Evolutionary conservation across 2,888 invertebrate genomes (phyloP).

Genomic region (Eumerus sabulonum): DNA sequence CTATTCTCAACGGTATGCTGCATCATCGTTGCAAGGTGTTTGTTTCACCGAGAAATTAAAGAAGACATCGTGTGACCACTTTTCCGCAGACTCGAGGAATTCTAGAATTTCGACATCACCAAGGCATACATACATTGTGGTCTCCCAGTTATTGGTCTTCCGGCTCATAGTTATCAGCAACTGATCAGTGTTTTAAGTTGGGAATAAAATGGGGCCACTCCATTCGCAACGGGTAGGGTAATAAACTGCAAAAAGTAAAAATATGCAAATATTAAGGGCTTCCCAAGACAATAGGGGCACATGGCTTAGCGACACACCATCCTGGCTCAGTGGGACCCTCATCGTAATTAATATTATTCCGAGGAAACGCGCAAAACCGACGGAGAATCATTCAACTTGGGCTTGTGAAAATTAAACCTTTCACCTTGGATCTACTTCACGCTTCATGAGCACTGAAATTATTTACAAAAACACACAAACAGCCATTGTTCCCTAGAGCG

Average conservation of each 20-base stretch:
- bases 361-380: constrained; percentile 10
- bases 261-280: constrained; percentile 41
- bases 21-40: constrained; percentile 42
- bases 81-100: constrained; percentile 57
- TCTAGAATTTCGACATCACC: no score
- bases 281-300: constrained; percentile 37
- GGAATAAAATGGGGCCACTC: no score
- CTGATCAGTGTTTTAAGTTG: no score
- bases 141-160: no score
- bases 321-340: constrained; percentile 19
- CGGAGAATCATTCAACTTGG: constrained; percentile 38
- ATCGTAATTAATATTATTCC: constrained; percentile 27
- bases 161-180: no score
- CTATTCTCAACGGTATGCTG: no score
- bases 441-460: constrained; percentile 56
- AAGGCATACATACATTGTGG: no score
- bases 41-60: constrained; percentile 34
- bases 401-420: constrained; percentile 53
- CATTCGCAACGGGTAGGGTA: constrained; percentile 38
- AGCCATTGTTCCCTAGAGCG: constrained; percentile 45
- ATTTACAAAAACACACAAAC: constrained; percentile 28
- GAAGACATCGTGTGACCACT: constrained; percentile 32
- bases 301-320: not conserved
- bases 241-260: constrained; percentile 46
- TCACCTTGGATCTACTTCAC: constrained; percentile 68